A percentile compares a stretch with the other conserved stretches of the same genome.
phyloP scores from a whole-genome alignment of 2,113 vertebrate species.

The Odontophorus gujanensis region DNA sequence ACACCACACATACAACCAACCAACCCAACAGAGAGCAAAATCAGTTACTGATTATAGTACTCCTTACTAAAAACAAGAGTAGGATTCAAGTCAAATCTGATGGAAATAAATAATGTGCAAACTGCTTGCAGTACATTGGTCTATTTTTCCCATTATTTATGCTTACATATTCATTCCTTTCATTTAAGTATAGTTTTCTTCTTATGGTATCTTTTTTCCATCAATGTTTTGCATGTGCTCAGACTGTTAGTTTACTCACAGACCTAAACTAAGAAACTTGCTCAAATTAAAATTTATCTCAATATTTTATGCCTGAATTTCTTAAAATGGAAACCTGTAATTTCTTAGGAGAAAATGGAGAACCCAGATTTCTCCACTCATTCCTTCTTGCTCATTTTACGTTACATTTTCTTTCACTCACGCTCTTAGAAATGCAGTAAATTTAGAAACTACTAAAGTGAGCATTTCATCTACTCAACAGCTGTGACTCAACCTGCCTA shows the following conservation, averaged over 20 bases:
- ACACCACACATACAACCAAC: background rate
- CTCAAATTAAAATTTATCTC: background rate
- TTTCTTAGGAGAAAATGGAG: background rate
- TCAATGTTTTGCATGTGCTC: background rate
- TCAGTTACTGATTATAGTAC: background rate
- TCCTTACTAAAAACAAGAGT: background rate
- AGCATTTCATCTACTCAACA: background rate
- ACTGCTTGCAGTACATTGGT: fast-evolving
- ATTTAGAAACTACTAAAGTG: background rate
- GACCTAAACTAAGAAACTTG: background rate
- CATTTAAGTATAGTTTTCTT: background rate
- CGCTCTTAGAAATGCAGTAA: background rate
- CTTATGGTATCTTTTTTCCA: background rate
- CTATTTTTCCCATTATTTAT: background rate
- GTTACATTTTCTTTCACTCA: background rate
- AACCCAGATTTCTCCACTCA: background rate
- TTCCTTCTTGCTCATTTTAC: background rate
- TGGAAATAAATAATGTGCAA: background rate
- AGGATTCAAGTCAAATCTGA: background rate
- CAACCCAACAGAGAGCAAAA: background rate
- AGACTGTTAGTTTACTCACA: background rate
- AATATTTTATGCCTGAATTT: background rate
- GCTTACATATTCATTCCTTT: background rate
- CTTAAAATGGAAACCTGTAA: background rate
- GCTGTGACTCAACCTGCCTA: background rate